A percentile compares a stretch with the other conserved stretches of the same genome.
Evolutionary conservation across 2,797 vertebrate genomes (phyloP).

Genomic region (Ctenopoma multispine): DNA sequence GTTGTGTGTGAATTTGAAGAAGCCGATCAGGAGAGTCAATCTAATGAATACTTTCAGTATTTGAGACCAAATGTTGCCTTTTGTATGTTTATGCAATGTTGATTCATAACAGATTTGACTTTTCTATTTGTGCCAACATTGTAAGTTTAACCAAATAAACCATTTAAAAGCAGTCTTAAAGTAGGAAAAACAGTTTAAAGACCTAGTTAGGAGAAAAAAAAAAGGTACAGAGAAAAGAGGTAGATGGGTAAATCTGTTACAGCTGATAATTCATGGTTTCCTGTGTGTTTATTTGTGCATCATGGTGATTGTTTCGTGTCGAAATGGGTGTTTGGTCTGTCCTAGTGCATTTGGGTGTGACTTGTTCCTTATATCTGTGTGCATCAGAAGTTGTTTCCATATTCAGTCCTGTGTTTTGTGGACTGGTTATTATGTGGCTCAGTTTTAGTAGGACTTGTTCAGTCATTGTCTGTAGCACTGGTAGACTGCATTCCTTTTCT

Average conservation of each 20-base stretch:
- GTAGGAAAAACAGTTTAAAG: constrained; percentile 16
- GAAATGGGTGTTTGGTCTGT: constrained; percentile 49
- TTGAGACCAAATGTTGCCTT: constrained; percentile 75
- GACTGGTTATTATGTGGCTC: constrained; percentile 39
- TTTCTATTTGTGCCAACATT: constrained; percentile 46
- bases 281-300: constrained; percentile 43
- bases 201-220: constrained; percentile 47
- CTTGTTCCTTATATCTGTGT: constrained; percentile 50
- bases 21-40: constrained; percentile 23
- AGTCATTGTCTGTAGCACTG: constrained; percentile 51
- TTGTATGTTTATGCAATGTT: constrained; percentile 29
- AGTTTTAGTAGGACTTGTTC: constrained; percentile 38
- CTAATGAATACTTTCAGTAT: constrained; percentile 21
- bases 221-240: constrained; percentile 53
- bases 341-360: constrained; percentile 32
- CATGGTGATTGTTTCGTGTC: constrained; percentile 50
- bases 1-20: constrained; percentile 30
- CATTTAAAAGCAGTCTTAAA: constrained; percentile 66
- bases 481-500: constrained; percentile 65
- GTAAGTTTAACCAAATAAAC: constrained; percentile 40
- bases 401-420: constrained; percentile 39
- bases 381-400: constrained; percentile 47
- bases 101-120: constrained; percentile 32
- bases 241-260: constrained; percentile 50
- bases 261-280: constrained; percentile 47